A percentile compares a stretch with the other conserved stretches of the same genome.
phyloP scores from a whole-genome alignment of 2,113 vertebrate genomes.

The Nanger granti region DNA sequence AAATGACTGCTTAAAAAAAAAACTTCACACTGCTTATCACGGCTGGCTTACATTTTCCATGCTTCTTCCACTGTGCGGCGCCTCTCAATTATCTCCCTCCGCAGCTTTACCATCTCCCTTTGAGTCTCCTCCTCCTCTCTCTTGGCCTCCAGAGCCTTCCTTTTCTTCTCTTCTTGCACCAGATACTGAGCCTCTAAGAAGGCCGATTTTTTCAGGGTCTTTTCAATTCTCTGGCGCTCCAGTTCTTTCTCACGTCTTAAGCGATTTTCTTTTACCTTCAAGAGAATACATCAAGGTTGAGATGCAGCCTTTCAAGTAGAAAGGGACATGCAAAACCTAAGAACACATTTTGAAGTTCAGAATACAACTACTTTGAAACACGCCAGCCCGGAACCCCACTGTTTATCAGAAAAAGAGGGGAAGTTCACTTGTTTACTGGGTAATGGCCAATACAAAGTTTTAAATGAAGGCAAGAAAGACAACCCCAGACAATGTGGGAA shows the following conservation, averaged over 20 bases:
- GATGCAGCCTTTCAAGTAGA: conserved; percentile 2
- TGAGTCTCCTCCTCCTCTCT: conserved; percentile 86
- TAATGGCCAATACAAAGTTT: not conserved
- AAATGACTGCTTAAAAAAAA: not conserved
- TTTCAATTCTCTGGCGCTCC: conserved; percentile 78
- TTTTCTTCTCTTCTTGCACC: conserved; percentile 79
- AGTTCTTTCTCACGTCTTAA: conserved; percentile 79
- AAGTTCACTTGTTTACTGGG: not conserved
- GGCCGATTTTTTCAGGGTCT: conserved; percentile 73
- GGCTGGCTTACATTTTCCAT: conserved; percentile 79
- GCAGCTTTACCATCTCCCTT: conserved; percentile 87
- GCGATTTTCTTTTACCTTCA: conserved; percentile 90
- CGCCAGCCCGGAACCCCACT: not conserved
- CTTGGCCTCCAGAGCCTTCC: conserved; percentile 78
- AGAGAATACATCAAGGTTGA: conserved; percentile 18
- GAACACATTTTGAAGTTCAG: conserved; percentile 20
- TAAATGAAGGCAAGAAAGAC: not conserved
- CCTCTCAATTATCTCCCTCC: conserved; percentile 86
- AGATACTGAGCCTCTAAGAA: conserved; percentile 80
- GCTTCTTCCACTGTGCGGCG: conserved; percentile 75
- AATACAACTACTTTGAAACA: not conserved
- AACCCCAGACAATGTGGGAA: not conserved
- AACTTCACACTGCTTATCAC: not conserved
- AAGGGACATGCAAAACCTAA: not conserved
- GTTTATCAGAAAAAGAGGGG: not conserved